Base-by-base conservation (phyloP, 2,888 invertebrate genomes). In the Plusia festucae region DNA sequence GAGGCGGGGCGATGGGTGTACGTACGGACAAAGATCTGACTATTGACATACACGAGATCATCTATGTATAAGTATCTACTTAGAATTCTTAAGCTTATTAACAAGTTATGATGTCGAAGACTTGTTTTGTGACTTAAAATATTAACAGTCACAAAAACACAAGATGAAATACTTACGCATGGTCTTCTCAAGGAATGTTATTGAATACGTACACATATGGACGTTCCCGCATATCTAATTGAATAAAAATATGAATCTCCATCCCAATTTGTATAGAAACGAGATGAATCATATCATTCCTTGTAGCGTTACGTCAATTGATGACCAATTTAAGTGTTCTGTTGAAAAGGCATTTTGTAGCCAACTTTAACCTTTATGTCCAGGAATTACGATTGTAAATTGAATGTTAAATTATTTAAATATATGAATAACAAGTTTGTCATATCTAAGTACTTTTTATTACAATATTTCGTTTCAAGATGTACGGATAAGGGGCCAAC, bases 1-100 rank as follows among this genome's bases (percentile, higher is more conserved):
- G 89, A 93, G 93, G 94, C 93, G 93, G 93, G 91, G 92, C 92
- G 81, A 90, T 92, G 92, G 92, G 90, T 90, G 90, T 93, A 92
- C 85, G 88, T 87, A 88, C 89, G 86, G 86, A 89, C 91, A 88
- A 90, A 91, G 90, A 91, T 90, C 88, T 87, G 83, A 88, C 88
- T 90, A 91, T 90, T 91, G 89, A 91, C 90, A 91, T 84, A 86
- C 84, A 85, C 84, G 81, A 84, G 84, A 82, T 83, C 76, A 81
- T 81, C 81, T 81, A 78, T 82, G 76, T 82, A 82, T 81, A 87
- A 83, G 80, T 83, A 87, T 85, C 86, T 85, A 83, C 83, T 83
- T 88, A 85, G 83, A 86, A 89, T 87, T 84, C 85, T 84, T 85
- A 84, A 86, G 85, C 86, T 89, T 89, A 90, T 89, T 87, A 90